Evolutionary conservation across 2,888 invertebrate genomes (phyloP).

Genomic region (Lysandra bellargus): DNA sequence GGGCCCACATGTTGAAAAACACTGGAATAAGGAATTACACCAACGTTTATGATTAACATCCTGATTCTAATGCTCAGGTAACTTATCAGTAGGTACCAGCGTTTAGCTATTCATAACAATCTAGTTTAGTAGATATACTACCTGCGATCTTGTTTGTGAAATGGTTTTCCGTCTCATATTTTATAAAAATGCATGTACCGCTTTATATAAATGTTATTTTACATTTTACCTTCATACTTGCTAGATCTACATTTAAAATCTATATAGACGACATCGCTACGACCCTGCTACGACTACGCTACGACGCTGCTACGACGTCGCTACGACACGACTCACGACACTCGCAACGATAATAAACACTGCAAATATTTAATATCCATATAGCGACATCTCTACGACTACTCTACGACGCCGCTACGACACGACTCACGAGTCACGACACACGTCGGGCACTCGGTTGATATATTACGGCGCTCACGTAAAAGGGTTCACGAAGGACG

Average conservation of each 20-base stretch:
- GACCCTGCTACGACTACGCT: neutral
- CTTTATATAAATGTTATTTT: neutral
- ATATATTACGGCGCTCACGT: conserved; percentile 41
- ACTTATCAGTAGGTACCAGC: conserved; percentile 5
- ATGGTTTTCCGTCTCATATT: neutral
- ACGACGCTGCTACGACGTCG: neutral
- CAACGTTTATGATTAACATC: conserved; percentile 41
- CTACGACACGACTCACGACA: neutral
- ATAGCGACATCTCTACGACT: neutral
- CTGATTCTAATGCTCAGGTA: conserved; percentile 26
- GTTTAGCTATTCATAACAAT: conserved; percentile 12
- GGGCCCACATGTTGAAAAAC: neutral
- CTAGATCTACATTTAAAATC: neutral
- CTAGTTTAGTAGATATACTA: conserved; percentile 5
- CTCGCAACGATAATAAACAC: no score
- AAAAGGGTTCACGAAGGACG: conserved; percentile 64
- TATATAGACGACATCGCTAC: neutral
- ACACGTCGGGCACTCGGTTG: conserved; percentile 9
- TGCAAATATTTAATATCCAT: neutral
- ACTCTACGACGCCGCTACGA: neutral
- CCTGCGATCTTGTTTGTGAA: conserved; percentile 11
- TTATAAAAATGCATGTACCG: neutral
- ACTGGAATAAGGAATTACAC: conserved; percentile 40
- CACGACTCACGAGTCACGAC: conserved; percentile 5
- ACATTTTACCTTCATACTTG: neutral